phyloP scores from a whole-genome alignment of 1,140 invertebrate genomes.

The Wiebesia pumilae region DNA sequence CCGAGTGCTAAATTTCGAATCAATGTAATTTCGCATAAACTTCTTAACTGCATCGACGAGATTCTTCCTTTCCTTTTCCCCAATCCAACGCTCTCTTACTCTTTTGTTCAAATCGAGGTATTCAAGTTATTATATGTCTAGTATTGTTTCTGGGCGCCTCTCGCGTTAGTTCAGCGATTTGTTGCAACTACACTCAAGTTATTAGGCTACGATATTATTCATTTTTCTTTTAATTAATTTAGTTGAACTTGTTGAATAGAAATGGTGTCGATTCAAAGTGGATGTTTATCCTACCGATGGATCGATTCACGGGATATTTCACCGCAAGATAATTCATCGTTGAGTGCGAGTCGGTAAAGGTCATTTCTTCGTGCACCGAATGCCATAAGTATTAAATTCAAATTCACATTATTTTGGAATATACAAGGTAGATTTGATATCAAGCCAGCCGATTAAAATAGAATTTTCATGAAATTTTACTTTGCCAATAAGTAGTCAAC shows the following conservation, averaged over 20 bases:
- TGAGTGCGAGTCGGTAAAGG: too few species aligned
- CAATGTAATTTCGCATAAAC: constrained; percentile 50
- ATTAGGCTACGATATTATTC: too few species aligned
- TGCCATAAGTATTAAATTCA: neutral
- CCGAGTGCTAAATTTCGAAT: constrained; percentile 49
- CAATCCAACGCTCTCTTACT: neutral
- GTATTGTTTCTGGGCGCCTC: neutral
- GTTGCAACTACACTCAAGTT: neutral
- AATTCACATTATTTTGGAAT: constrained; percentile 12
- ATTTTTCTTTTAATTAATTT: too few species aligned
- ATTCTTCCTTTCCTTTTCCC: constrained; percentile 1
- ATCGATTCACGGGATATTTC: too few species aligned
- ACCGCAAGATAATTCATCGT: too few species aligned
- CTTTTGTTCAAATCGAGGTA: constrained; percentile 19
- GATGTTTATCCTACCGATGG: too few species aligned
- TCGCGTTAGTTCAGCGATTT: neutral
- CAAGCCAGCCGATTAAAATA: constrained; percentile 6
- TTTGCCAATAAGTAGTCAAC: constrained; percentile 33
- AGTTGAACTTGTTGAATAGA: too few species aligned
- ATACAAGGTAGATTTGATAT: neutral
- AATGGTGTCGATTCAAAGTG: too few species aligned
- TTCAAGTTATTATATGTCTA: constrained; percentile 20
- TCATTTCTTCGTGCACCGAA: too few species aligned
- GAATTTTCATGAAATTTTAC: constrained; percentile 18
- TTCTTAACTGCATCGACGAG: constrained; percentile 45